A percentile compares a stretch with the other conserved stretches of the same genome.
These are phyloP conservation scores for Trachurus trachurus DNA, from an alignment of 2,797 vertebrate genomes.

Conservation along the genomic window DNA sequence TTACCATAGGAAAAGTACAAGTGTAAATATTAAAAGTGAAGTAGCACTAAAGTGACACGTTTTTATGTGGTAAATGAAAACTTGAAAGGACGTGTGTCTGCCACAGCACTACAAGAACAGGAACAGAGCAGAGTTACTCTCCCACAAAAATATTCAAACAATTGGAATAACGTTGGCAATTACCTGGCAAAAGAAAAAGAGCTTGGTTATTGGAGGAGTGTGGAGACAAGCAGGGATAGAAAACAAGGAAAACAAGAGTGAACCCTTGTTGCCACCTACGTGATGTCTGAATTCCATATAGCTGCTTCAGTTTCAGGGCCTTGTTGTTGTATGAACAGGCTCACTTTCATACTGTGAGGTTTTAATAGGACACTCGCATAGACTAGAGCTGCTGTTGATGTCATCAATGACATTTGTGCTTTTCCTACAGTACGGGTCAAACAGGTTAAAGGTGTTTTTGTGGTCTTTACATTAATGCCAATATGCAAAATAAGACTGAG, in stretches of 20 bases:
- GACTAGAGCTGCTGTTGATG: constrained; percentile 22
- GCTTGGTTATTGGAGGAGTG: too few species aligned
- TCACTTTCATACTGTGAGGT: constrained; percentile 14
- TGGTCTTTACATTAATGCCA: neutral
- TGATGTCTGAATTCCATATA: constrained; percentile 18
- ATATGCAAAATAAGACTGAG: neutral
- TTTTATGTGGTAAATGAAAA: too few species aligned
- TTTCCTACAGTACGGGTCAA: constrained; percentile 22
- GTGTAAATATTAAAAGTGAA: constrained; percentile 1
- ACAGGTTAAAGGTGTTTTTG: neutral
- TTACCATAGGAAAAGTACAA: neutral
- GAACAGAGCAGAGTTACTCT: too few species aligned
- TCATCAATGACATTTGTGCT: constrained; percentile 14
- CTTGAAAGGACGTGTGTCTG: too few species aligned
- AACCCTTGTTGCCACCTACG: too few species aligned
- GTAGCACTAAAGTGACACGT: too few species aligned
- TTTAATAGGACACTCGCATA: constrained; percentile 19
- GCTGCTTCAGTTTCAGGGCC: constrained; percentile 3
- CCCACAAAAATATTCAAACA: too few species aligned
- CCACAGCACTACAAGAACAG: too few species aligned
- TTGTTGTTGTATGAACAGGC: neutral
- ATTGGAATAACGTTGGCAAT: too few species aligned
- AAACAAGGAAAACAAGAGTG: too few species aligned
- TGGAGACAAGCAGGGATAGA: too few species aligned
- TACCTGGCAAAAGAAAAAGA: too few species aligned